phyloP scores from a whole-genome alignment of 30 jellyfish, hydroid and myxozoan species.

The Morbakka virulenta region DNA sequence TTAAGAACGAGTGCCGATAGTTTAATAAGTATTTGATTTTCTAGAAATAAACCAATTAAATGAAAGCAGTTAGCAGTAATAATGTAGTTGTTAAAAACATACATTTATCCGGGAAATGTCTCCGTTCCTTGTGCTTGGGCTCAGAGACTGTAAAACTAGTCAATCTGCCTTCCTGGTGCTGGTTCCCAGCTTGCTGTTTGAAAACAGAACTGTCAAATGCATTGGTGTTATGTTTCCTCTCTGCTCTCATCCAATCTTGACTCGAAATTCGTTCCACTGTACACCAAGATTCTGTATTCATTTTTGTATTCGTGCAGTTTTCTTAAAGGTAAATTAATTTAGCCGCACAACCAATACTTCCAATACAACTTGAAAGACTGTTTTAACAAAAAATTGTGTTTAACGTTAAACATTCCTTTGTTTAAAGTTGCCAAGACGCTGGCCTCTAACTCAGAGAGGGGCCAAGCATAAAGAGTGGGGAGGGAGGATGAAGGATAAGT shows the following conservation, averaged over 20 bases:
- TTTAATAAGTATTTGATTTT: neutral
- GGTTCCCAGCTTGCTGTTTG: conserved; percentile 1
- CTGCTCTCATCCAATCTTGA: conserved; percentile 97
- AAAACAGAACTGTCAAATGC: conserved; percentile 75
- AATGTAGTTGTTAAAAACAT: neutral
- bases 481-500: no score
- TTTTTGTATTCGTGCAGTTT: no score
- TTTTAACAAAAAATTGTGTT: no score
- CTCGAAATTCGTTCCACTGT: conserved; percentile 86
- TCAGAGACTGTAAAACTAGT: conserved; percentile 30
- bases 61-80: neutral
- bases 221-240: conserved; percentile 59
- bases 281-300: conserved; percentile 98
- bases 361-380: no score
- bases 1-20: no score
- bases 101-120: conserved; percentile 87
- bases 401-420: no score
- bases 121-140: conserved; percentile 58
- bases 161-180: conserved; percentile 31
- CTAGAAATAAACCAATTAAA: neutral
- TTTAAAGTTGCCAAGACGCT: no score
- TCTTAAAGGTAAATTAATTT: no score
- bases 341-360: no score
- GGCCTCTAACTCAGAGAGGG: no score
- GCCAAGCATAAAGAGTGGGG: no score